Evolutionary conservation across 2,888 invertebrate genomes (phyloP), one percentile per base, ranked within the genome.

Genomic region (Bimastos eiseni): DNA sequence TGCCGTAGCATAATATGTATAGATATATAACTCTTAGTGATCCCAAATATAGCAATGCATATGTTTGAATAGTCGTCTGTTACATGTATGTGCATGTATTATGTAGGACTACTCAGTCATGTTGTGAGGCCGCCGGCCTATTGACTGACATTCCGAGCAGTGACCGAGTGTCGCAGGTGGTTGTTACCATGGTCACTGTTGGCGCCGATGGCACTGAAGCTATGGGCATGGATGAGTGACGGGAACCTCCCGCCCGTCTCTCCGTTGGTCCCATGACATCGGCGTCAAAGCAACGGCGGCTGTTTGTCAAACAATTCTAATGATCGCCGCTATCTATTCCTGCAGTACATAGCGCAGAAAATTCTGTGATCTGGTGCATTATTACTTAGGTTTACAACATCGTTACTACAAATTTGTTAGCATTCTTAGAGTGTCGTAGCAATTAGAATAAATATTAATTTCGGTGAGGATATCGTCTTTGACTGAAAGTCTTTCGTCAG

Each of bases 241-340:
- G 70, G 70, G 70, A 70, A n/a, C 30, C 30, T n/a, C 0, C 30
- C 30, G 70, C 30, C 0, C 30, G 70, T 17, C 30, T 17, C 21
- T n/a, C 30, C 70, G 30, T 70, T 6, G n/a, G 70, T 70, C 70
- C 70, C 70, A 70, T 70, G 70, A n/a, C 70, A 70, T 70, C 17
- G 70, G 30, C 13, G 70, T n/a, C 70, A 70, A 70, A 70, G n/a
- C 70, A 70, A 70, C 70, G 70, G 70, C 70, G 70, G 70, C 30
- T 70, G 70, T 70, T 70, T 70, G 70, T 70, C 70, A 70, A 70
- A 70, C 70, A 70, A n/a, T n/a, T 30, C 70, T 70, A 70, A 70
- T n/a, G n/a, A 30, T 70, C 13, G 70, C 70, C 70, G 11, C 70
- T n/a, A 4, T 70, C 70, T 70, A 30, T n/a, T 11, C 30, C 30